A percentile compares a stretch with the other conserved stretches of the same genome.
phyloP scores from a whole-genome alignment of 2,888 invertebrate genomes.

The Netelia melanura region DNA sequence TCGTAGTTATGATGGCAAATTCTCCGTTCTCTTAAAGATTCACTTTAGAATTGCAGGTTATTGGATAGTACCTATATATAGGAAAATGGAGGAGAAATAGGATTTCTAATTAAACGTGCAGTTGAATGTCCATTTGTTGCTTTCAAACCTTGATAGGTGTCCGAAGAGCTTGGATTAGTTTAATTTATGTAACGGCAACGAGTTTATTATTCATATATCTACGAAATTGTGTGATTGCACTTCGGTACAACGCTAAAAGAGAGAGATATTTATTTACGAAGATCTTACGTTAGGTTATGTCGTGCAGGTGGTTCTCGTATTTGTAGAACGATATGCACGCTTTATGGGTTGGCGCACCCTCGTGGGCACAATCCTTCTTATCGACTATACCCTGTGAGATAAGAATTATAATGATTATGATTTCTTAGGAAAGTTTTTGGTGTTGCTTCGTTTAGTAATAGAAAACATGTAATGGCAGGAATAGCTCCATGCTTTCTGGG shows the following conservation, averaged over 20 bases:
- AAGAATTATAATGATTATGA: neutral
- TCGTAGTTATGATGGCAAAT: neutral
- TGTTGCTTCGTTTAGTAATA: neutral
- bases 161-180: too few relatives aligned
- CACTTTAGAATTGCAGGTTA: too few relatives aligned
- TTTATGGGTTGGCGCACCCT: conserved; percentile 1
- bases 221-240: neutral
- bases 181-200: too few relatives aligned
- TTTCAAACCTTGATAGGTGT: too few relatives aligned
- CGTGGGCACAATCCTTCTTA: neutral
- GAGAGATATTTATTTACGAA: neutral
- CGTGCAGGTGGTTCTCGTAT: conserved; percentile 6
- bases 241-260: neutral
- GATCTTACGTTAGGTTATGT: neutral
- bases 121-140: too few relatives aligned
- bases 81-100: too few relatives aligned
- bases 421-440: neutral
- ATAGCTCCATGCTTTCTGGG: neutral
- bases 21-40: neutral
- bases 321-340: conserved; percentile 11
- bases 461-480: neutral
- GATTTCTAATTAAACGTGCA: too few relatives aligned
- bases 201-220: neutral
- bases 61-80: too few relatives aligned
- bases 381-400: neutral